Evolutionary conservation across 53 echinoderm and acorn worm species (phyloP), one percentile per base, ranked within the genome.

Genomic region (Holothuria leucospilota): DNA sequence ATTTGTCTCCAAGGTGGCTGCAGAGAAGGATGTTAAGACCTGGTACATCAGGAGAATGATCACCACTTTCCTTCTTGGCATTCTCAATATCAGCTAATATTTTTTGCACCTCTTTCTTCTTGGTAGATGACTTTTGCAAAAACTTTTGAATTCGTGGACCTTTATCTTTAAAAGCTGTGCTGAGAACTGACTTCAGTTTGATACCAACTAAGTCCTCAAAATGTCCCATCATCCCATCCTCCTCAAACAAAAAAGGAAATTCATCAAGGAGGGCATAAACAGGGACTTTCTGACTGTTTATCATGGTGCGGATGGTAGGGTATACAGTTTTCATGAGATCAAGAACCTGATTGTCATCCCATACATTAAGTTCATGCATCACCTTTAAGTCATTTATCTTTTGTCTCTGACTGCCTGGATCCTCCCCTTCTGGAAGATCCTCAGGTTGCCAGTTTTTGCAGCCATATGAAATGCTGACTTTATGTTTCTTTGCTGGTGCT

Each of bases 361-460:
- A 72, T 38, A 39, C 39, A 39, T 29, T 14, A 39, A 20, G 4
- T 39, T 41, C 42, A 41, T 72, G n/a, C 73, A 72, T 72, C 20
- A 10, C 73, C 39, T 72, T 46, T n/a, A 72, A 38, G 25, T 13
- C 73, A 72, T 21, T 24, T 21, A 20, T 41, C 39, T 8, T 72
- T 14, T 30, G 20, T 72, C n/a, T 38, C n/a, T 72, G 73, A 15
- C 39, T 8, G 8, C 39, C 40, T 16, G 34, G 27, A 30, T 12
- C 42, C 30, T 72, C 73, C 73, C 40, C 39, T 6, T 72, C 39
- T 39, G 40, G 73, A 20, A 41, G 29, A 20, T 30, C 72, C 39
- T 71, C 39, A 12, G 72, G 72, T 71, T 71, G 72, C 72, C 72
- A 71, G 41, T 71, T 71, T 20, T 38, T n/a, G 39, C 72, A 71